Evolutionary conservation across 2,113 vertebrate genomes (phyloP), one percentile per base, ranked within the genome.

Genomic region (Melanocharis versteri): DNA sequence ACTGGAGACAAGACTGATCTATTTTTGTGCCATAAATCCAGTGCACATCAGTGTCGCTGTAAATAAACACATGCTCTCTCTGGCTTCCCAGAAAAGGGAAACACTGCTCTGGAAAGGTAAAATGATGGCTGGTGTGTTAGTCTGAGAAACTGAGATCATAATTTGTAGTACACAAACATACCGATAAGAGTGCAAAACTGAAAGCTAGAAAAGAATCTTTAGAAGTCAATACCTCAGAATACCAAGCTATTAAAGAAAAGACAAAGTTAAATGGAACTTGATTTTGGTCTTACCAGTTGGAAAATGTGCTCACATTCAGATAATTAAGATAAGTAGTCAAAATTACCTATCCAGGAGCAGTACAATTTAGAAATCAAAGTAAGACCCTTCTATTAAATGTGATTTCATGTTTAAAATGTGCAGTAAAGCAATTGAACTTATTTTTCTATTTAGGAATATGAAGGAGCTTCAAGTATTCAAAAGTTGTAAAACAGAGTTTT

Each of bases 31-130:
- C 24, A n/a, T 44, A 80, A 89, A 61, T 65, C 35, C 31, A 37
- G 37, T 10, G 24, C 15, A 16, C 30, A 18, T 14, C 10, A 1
- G 24, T 68, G 44, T 79, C 0, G 0, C 13, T 30, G 15, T 28
- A 19, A 19, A 22, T 33, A 69, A 68, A 54, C 16, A 47, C 5
- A 18, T 42, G 44, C 11, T 72, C 24, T 58, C 31, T 83, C 48
- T 73, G 54, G 24, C 30, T 73, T 57, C 50, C 8, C 42, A 62
- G 40, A 18, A 82, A 51, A 64, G 13, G 66, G 26, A 86, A 88
- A 42, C 5, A 10, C 5, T 57, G 16, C 50, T 69, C 76, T 89
- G 45, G 42, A 76, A 57, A 94, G 47, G 45, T 58, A 44, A 69
- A 27, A 42, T n/a, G 18, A 62, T 53, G 30, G 30, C 17, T 47